Base-by-base conservation (phyloP, 2,888 invertebrate species). In the Cataglyphis cursor region DNA sequence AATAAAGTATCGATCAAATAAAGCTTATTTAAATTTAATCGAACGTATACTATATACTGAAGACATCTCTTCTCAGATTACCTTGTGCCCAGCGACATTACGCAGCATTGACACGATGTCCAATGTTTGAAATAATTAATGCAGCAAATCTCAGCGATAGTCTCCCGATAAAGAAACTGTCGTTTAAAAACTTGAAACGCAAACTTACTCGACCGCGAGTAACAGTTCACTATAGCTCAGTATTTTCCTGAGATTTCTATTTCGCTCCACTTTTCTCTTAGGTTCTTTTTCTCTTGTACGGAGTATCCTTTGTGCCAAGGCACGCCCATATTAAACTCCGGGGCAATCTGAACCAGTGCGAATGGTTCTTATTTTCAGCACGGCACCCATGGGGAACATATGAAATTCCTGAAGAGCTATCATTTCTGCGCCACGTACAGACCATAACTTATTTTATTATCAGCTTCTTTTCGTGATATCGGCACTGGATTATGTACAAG, bases 251-350 rank as follows among this genome's bases (percentile, higher is more conserved):
- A 78, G 62, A 74, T 21, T 68, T 83, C 62, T 81, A 81, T 84
- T 78, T 82, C 73, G 35, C 38, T 74, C 51, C 65, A 65, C 84
- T 88, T 74, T 59, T 61, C 35, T 61, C 24, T 64, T 18, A 12
- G 44, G 44, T 64, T 48, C 80, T 57, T 54, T 66, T 35, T 28
- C 35, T 31, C 54, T 89, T 81, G 80, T 89, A 73, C 28, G 12
- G n/a, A 5, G 54, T 44, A 9, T 62, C 82, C 82, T 83, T 87
- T 89, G 88, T 86, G 75, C 78, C 28, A 41, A 57, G 62, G 65
- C 75, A 86, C 66, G 85, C 86, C 61, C 82, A 83, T 88, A 85
- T 89, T 86, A 88, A 89, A 89, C 85, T 65, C 75, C 75, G 54
- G 76, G 48, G 83, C 62, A 72, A 81, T 75, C 73, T 74, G 76